Evolutionary conservation across 2,888 invertebrate genomes (phyloP), one percentile per base, ranked within the genome.

Genomic region (Cenopis cana): DNA sequence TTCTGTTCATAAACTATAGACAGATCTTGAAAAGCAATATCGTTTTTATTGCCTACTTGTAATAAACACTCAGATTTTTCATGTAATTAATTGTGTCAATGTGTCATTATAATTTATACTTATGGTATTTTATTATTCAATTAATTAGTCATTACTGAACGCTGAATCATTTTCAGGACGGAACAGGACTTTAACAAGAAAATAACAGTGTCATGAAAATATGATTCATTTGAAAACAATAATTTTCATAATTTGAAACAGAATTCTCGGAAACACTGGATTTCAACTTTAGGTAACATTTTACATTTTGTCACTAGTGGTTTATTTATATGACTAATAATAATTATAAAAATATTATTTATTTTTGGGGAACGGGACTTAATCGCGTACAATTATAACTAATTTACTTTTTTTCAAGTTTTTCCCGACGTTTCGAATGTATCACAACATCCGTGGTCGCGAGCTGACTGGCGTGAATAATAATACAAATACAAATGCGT

Each of bases 141-240:
- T 18, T 57, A 38, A 59, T 69, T 55, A 68, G 9, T 62, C 54
- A 61, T 38, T 38, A 17, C 41, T 46, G 11, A 60, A 46, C 18
- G 18, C 8, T 70, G 69, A 70, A 50, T 52, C 65, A 70, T 70
- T 65, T 70, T 70, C 70, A 70, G 54, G 59, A 60, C 17, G 41
- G 29, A 29, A 4, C 33, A 55, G 20, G 17, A 29, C 18, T 29
- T 46, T 61, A 33, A 24, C 18, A 17, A 29, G 5, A 10, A 46
- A 41, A 46, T 46, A 65, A 5, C n/a, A 20, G 29, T 54, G 2
- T 65, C 18, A 54, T 65, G 49, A 62, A 52, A 55, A 24, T 20
- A 24, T 60, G 36, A 60, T 18, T 68, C 52, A 68, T 18, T 24
- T 41, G 60, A 46, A 60, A 59, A 46, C 29, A 29, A 24, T 29